A percentile compares a stretch with the other conserved stretches of the same genome.
These are phyloP conservation scores for Tinea pellionella DNA, from an alignment of 2,888 invertebrate genomes.

Conservation along the genomic window DNA sequence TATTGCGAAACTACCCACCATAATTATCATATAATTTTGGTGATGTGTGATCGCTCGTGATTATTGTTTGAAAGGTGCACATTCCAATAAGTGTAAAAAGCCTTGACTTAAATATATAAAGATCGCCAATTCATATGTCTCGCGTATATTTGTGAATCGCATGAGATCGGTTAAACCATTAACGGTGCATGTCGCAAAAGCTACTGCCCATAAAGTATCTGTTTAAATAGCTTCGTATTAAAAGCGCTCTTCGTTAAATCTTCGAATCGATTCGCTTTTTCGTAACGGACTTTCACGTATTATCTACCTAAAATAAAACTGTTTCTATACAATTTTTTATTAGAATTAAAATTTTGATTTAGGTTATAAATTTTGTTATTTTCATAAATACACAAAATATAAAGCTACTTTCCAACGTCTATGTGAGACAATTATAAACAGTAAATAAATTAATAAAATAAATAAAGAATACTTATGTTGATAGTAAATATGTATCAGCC, in stretches of 20 bases:
- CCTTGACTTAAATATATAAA: slow-evolving; percentile 42
- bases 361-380: no score
- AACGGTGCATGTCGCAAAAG: slow-evolving; percentile 45
- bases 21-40: not conserved
- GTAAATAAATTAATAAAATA: no score
- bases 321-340: no score
- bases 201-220: slow-evolving; percentile 40
- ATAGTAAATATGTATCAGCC: no score
- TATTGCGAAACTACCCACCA: not conserved
- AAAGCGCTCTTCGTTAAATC: not conserved
- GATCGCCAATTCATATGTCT: slow-evolving; percentile 62
- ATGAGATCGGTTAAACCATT: slow-evolving; percentile 48
- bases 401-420: no score
- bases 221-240: slow-evolving; percentile 29
- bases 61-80: not conserved
- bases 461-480: no score
- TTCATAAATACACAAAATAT: no score
- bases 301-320: no score
- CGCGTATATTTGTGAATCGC: slow-evolving; percentile 26
- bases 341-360: no score
- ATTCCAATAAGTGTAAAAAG: not conserved
- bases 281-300: not conserved
- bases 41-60: not conserved
- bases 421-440: no score
- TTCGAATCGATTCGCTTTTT: not conserved